These are phyloP conservation scores for Esox masquinongy DNA, from an alignment of 2,797 vertebrate genomes.

Conservation along the genomic window DNA sequence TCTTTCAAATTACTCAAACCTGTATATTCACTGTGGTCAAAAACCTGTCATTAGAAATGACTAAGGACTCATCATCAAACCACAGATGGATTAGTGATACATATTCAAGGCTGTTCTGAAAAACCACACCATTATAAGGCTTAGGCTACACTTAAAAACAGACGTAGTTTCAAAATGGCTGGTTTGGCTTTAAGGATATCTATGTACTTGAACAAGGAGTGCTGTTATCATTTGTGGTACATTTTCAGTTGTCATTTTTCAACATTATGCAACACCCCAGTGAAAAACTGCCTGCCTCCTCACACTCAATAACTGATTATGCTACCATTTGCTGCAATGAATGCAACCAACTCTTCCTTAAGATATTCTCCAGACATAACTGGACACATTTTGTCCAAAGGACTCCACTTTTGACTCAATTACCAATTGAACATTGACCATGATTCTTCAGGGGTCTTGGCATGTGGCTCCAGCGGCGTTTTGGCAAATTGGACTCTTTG, in stretches of 20 bases:
- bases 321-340: too few relatives aligned
- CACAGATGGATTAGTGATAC: conserved; percentile 50
- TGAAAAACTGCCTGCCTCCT: too few relatives aligned
- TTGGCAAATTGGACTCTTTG: too few relatives aligned
- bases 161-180: background rate
- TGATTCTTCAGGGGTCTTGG: too few relatives aligned
- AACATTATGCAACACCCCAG: too few relatives aligned
- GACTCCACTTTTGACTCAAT: too few relatives aligned
- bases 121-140: conserved; percentile 39
- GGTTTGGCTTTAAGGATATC: conserved; percentile 15
- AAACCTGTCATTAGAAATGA: conserved; percentile 52
- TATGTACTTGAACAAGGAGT: conserved; percentile 35
- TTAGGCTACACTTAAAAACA: background rate
- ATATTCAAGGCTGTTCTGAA: conserved; percentile 34
- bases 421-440: too few relatives aligned
- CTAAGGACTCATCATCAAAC: conserved; percentile 37
- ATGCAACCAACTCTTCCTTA: too few relatives aligned
- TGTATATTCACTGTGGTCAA: conserved; percentile 28
- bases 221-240: conserved; percentile 21
- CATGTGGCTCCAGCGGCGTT: too few relatives aligned
- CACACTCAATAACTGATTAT: too few relatives aligned
- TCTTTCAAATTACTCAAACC: conserved; percentile 47
- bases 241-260: background rate
- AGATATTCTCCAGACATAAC: too few relatives aligned
- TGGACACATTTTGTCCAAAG: too few relatives aligned